phyloP scores from a whole-genome alignment of 2,888 invertebrate species.

The Ochlodes sylvanus region DNA sequence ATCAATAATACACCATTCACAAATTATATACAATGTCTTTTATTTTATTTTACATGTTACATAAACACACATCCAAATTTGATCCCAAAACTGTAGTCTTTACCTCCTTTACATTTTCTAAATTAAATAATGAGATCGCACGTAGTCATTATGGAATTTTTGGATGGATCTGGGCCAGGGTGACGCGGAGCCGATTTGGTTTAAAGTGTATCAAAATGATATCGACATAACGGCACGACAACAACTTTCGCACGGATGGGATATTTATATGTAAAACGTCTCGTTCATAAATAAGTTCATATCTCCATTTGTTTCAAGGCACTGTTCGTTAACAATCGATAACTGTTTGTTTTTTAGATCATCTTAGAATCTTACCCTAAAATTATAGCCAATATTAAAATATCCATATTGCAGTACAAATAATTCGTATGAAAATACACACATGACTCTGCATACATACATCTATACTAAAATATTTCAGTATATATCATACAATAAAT shows the following conservation, averaged over 20 bases:
- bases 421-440: constrained; percentile 82
- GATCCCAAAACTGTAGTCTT: constrained; percentile 84
- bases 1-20: constrained; percentile 80
- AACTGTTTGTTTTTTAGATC: constrained; percentile 74
- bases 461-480: constrained; percentile 79
- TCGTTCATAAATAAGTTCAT: constrained; percentile 70
- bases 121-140: constrained; percentile 85
- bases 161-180: constrained; percentile 62
- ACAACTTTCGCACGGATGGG: constrained; percentile 25
- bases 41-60: constrained; percentile 77
- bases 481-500: constrained; percentile 76
- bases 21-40: constrained; percentile 74
- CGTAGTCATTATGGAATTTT: constrained; percentile 79
- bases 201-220: constrained; percentile 23
- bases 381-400: constrained; percentile 83
- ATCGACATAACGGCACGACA: constrained; percentile 25
- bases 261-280: constrained; percentile 55
- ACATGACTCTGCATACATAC: constrained; percentile 80
- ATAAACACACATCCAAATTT: constrained; percentile 83
- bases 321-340: constrained; percentile 79
- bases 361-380: constrained; percentile 74
- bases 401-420: constrained; percentile 77
- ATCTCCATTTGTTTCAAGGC: constrained; percentile 76
- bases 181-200: constrained; percentile 20
- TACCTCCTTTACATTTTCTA: constrained; percentile 83